Base-by-base conservation (phyloP, 1,140 invertebrate species). In the Aphelinus atriplicis region DNA sequence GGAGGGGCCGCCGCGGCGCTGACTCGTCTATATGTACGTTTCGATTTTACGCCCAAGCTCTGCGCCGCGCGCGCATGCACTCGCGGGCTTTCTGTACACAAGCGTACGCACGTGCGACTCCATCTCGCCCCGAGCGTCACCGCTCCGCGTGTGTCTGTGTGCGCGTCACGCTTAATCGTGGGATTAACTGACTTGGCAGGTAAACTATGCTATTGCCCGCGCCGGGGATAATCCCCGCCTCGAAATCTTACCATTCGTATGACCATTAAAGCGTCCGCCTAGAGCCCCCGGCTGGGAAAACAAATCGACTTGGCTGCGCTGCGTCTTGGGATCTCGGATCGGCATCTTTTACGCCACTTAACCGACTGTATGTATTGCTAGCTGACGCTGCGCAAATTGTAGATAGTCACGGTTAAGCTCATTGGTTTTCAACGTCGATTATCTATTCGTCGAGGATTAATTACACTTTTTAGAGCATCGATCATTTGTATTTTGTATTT, bases 171-270 rank as follows among this genome's bases (percentile, higher is more conserved):
- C 76, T 78, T 85, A 85, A 84, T 84, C 79, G 81, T 60, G 78
- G 79, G 80, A 85, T 85, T 84, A 85, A 81, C 81, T 81, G 78
- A 82, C 82, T 83, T 82, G 82, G 80, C 81, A 79, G 76, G 80
- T 81, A 82, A 81, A 82, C 82, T 82, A 78, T 81, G 82, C 80
- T 80, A 85, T 84, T 82, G 82, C 80, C 76, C 79, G 71, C 5
- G 26, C 46, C 3, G 9, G 48, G 65, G 60, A 73, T 77, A 63
- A 73, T 69, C 75, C 65, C 65, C 9, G 10, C 1, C 51, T 42
- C 48, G 47, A 73, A 65, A 77, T 77, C 64, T 67, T 67, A 62
- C 4, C 65, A 47, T 61, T 73, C 64, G 55, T 71, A 72, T 72
- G 75, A 76, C 58, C 65, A 48, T 76, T 68, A 77, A 73, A 43